Evolutionary conservation across 1,140 invertebrate species (phyloP), one percentile per base, ranked within the genome.

Genomic region (Chelonus insularis): DNA sequence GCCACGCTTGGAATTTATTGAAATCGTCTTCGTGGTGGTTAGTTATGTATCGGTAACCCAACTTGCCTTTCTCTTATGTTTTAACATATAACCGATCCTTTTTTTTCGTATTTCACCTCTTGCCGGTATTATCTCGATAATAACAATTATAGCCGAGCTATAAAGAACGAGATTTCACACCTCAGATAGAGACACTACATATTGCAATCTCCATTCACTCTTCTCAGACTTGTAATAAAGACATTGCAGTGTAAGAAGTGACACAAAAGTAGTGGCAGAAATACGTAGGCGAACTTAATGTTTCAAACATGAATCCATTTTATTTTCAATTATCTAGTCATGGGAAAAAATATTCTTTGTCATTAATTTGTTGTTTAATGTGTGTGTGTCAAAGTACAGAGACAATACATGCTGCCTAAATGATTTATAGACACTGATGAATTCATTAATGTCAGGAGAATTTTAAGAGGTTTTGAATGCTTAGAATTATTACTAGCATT

Each of bases 61-160:
- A 20, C 48, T 32, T 12, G n/a, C n/a, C 18, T 21, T 34, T 16
- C 7, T 32, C 20, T 20, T 56, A 50, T 36, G 11, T 29, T 16
- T 56, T 32, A 20, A 50, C 16, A 48, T 59, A 32, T 34, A 34
- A 34, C n/a, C 41, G 25, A 43, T 14, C 3, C 34, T 48, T 43
- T 57, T 39, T 32, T 6, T 4, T 8, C 18, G 18, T 47, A 50
- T 47, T 60, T 29, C 8, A 20, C 9, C 18, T 14, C 9, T 36
- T 45, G 45, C 23, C 21, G 37, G 36, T 18, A 60, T 69, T 69
- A 69, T 69, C 65, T 66, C 60, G 64, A 69, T 69, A 69, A 67
- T 69, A 69, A 69, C 67, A 69, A 69, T 69, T 69, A 66, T 57
- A 41, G 37, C 50, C 58, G 48, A 12, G 25, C 47, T 51, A 55